A percentile compares a stretch with the other conserved stretches of the same genome.
Evolutionary conservation across 64 coral and sea anemone species (phyloP).

Genomic region (Montipora capricornis): DNA sequence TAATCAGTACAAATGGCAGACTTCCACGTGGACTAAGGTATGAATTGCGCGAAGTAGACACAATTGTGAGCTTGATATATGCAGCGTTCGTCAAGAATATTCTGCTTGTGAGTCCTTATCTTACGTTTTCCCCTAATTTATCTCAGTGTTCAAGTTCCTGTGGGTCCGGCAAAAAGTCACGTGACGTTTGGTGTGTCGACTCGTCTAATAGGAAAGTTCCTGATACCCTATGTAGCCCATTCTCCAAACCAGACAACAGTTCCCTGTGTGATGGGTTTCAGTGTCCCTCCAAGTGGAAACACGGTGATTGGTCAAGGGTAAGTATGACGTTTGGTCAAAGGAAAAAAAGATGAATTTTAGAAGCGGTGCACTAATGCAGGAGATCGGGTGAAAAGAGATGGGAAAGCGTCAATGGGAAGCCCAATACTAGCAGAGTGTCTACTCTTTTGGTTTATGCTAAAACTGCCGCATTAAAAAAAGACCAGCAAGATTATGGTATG

Average conservation of each 20-base stretch:
- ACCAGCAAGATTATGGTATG: too few species aligned
- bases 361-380: too few species aligned
- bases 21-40: constrained; percentile 62
- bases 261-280: constrained; percentile 67
- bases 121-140: not conserved
- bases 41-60: not conserved
- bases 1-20: constrained; percentile 38
- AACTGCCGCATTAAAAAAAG: too few species aligned
- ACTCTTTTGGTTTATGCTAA: too few species aligned
- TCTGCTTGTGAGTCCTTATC: not conserved
- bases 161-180: constrained; percentile 82
- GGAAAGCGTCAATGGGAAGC: too few species aligned
- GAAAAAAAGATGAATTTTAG: too few species aligned
- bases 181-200: constrained; percentile 74
- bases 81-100: not conserved
- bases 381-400: too few species aligned
- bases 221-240: constrained; percentile 50
- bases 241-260: constrained; percentile 66
- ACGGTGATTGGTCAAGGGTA: constrained; percentile 96
- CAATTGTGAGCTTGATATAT: not conserved
- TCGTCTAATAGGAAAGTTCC: constrained; percentile 29
- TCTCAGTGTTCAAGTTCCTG: constrained; percentile 86
- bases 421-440: too few species aligned
- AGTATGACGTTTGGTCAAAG: not conserved
- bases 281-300: constrained; percentile 91